These are phyloP conservation scores for Drosophila borborema DNA, from an alignment of 2,888 invertebrate species.

Conservation along the genomic window DNA sequence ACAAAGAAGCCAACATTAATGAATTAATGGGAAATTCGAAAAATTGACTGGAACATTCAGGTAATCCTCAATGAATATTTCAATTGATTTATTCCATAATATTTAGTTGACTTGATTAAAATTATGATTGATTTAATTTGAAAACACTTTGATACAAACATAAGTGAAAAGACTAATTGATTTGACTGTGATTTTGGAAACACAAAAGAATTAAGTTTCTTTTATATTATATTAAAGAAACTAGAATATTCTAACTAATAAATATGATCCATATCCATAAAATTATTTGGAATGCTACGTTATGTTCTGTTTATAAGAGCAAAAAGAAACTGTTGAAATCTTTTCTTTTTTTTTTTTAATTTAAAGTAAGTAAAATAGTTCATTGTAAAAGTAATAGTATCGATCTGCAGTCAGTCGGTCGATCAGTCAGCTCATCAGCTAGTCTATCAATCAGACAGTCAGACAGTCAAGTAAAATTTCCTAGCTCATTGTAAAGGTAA, in stretches of 20 bases:
- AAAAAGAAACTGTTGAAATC: background rate
- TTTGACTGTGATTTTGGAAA: no score
- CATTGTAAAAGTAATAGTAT: no score
- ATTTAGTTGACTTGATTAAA: background rate
- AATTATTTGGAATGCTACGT: background rate
- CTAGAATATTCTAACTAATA: background rate
- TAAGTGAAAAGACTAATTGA: background rate
- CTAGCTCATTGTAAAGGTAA: background rate
- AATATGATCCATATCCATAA: background rate
- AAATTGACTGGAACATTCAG: no score
- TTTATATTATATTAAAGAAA: no score
- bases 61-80: background rate
- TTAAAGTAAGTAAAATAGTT: no score
- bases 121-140: background rate
- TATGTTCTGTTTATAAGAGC: background rate
- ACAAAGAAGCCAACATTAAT: conserved; percentile 19
- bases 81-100: background rate
- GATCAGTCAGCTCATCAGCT: no score
- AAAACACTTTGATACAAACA: background rate
- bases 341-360: no score
- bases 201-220: background rate
- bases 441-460: no score
- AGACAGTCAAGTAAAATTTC: background rate
- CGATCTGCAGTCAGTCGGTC: no score
- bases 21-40: background rate